Evolutionary conservation across 2,113 vertebrate genomes (phyloP).

Genomic region (Mohoua ochrocephala): DNA sequence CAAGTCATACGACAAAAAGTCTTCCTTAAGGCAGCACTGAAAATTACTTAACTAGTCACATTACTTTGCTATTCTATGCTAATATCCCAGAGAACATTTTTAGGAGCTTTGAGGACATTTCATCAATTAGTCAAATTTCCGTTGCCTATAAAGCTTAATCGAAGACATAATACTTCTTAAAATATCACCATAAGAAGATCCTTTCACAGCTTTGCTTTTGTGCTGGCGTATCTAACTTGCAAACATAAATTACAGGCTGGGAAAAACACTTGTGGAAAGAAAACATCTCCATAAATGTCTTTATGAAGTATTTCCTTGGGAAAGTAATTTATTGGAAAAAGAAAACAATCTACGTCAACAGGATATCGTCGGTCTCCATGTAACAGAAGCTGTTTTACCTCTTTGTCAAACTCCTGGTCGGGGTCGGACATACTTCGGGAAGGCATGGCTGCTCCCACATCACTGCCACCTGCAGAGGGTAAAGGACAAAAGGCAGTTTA

Average conservation of each 20-base stretch:
- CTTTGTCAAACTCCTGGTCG: slow-evolving; percentile 90
- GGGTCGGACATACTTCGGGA: slow-evolving; percentile 83
- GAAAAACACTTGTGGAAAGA: background rate
- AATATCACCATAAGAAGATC: background rate
- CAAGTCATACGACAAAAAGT: background rate
- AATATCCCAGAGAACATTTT: slow-evolving; percentile 47
- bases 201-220: background rate
- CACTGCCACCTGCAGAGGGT: slow-evolving; percentile 63
- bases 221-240: background rate
- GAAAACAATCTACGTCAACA: background rate
- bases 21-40: slow-evolving; percentile 23
- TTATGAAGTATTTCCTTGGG: background rate
- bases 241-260: background rate
- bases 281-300: background rate
- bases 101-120: slow-evolving; percentile 41
- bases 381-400: slow-evolving; percentile 72
- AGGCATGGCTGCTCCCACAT: slow-evolving; percentile 79
- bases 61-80: slow-evolving; percentile 29
- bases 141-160: slow-evolving; percentile 13
- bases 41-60: background rate
- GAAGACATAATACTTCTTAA: background rate
- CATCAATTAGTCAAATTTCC: slow-evolving; percentile 43
- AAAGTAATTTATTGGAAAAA: background rate
- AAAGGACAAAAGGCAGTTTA: background rate
- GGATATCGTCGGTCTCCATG: rapidly evolving